A percentile compares a stretch with the other conserved stretches of the same genome.
These are phyloP conservation scores for Aurelia sp. DNA, from an alignment of 30 jellyfish, hydroid and myxozoan species.

Conservation along the genomic window DNA sequence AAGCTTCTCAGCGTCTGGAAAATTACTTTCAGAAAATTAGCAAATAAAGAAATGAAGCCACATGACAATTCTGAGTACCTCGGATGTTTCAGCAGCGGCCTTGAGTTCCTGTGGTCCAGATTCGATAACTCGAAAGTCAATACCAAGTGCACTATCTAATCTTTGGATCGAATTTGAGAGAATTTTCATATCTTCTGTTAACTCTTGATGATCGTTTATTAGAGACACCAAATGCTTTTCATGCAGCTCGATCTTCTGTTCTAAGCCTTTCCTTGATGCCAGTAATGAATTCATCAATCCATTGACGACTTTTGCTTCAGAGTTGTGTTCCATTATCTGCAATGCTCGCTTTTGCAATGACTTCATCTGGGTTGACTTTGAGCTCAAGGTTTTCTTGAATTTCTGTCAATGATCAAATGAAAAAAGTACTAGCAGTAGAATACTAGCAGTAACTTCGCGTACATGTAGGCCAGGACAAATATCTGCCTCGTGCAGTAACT, in stretches of 20 bases:
- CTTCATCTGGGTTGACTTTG: conserved; percentile 21
- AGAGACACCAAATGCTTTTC: neutral
- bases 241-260: neutral
- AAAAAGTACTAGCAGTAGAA: no score
- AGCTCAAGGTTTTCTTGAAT: neutral
- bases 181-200: conserved; percentile 6
- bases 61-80: conserved; percentile 1
- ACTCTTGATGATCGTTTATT: neutral
- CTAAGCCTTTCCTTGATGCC: conserved; percentile 4
- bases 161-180: conserved; percentile 33
- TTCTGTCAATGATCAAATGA: neutral
- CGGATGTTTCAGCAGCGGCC: conserved; percentile 12
- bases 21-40: no score
- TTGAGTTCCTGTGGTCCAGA: conserved; percentile 39
- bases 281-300: neutral
- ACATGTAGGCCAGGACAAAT: no score
- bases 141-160: conserved; percentile 12
- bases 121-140: conserved; percentile 25
- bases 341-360: conserved; percentile 16
- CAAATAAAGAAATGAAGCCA: neutral
- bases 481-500: neutral
- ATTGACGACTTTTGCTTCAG: conserved; percentile 4
- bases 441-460: no score
- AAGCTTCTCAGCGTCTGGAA: no score
- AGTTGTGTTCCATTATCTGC: conserved; percentile 9